Percentiles rank a stretch among this genome's conserved stretches.
Evolutionary conservation across 2,888 invertebrate species (phyloP).

Genomic region (Deilephila porcellus): DNA sequence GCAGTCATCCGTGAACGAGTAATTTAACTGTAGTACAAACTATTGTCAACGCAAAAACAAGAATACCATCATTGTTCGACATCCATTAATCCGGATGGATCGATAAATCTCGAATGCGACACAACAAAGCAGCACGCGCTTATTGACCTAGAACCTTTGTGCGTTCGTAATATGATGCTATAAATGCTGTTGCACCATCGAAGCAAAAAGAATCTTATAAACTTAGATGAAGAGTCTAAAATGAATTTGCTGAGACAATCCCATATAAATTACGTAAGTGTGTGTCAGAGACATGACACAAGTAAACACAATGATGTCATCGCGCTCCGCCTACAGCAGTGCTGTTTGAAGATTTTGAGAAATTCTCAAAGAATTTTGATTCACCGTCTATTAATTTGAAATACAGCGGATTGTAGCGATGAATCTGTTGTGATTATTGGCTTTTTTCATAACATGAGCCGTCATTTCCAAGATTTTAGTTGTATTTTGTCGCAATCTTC

Average conservation of each 20-base stretch:
- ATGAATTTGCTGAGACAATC: background rate
- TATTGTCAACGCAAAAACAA: slow-evolving; percentile 24
- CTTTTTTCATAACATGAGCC: background rate
- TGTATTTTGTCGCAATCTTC: background rate
- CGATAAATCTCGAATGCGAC: slow-evolving; percentile 49
- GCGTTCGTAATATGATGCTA: slow-evolving; percentile 44
- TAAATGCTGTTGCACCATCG: background rate
- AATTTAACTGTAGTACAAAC: slow-evolving; percentile 1
- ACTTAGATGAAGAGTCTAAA: background rate
- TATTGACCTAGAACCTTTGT: slow-evolving; percentile 69
- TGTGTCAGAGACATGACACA: slow-evolving; percentile 46
- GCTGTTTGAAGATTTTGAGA: slow-evolving; percentile 41
- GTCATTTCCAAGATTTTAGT: too few species aligned
- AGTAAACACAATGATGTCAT: slow-evolving; percentile 73
- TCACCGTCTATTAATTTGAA: slow-evolving; percentile 21
- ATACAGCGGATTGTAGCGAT: background rate
- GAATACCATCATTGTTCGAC: slow-evolving; percentile 40
- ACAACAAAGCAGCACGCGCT: slow-evolving; percentile 57
- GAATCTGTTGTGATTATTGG: background rate
- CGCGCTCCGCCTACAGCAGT: slow-evolving; percentile 57
- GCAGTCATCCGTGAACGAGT: slow-evolving; percentile 18
- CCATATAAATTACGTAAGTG: slow-evolving; percentile 43
- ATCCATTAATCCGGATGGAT: slow-evolving; percentile 50
- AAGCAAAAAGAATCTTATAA: slow-evolving; percentile 11
- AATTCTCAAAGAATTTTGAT: slow-evolving; percentile 35